These are phyloP conservation scores for Riparia riparia DNA, from an alignment of 2,113 vertebrate genomes.

Conservation along the genomic window DNA sequence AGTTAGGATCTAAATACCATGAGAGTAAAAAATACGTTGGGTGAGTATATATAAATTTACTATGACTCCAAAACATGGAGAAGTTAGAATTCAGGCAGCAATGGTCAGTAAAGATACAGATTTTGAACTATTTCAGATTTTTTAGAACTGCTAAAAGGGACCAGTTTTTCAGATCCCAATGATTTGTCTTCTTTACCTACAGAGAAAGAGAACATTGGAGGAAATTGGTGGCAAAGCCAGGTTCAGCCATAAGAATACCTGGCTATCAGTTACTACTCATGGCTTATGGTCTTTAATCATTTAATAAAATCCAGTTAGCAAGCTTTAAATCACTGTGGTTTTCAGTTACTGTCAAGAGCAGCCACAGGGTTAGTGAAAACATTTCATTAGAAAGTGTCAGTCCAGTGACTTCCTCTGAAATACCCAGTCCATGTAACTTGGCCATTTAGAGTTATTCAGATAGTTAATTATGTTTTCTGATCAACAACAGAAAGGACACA, in stretches of 20 bases:
- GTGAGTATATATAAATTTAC: background rate
- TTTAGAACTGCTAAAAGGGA: background rate
- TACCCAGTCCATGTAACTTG: background rate
- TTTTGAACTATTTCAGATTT: background rate
- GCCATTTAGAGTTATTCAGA: background rate
- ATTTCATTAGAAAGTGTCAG: background rate
- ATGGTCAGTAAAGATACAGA: background rate
- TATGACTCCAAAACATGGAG: background rate
- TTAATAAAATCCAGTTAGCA: background rate
- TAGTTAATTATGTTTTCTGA: background rate
- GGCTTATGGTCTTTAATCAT: background rate
- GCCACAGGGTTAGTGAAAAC: background rate
- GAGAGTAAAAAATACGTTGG: background rate
- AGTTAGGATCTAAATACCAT: background rate
- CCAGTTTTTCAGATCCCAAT: background rate
- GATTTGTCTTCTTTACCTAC: background rate
- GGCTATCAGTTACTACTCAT: background rate
- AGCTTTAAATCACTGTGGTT: background rate
- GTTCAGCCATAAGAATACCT: background rate
- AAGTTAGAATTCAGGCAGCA: background rate
- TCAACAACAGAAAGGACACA: background rate
- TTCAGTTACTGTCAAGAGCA: background rate
- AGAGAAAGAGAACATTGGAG: background rate
- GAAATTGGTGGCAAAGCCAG: background rate
- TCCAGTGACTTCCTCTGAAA: background rate